Evolutionary conservation across 1,140 invertebrate genomes (phyloP).

Genomic region (Cotesia chilonis): DNA sequence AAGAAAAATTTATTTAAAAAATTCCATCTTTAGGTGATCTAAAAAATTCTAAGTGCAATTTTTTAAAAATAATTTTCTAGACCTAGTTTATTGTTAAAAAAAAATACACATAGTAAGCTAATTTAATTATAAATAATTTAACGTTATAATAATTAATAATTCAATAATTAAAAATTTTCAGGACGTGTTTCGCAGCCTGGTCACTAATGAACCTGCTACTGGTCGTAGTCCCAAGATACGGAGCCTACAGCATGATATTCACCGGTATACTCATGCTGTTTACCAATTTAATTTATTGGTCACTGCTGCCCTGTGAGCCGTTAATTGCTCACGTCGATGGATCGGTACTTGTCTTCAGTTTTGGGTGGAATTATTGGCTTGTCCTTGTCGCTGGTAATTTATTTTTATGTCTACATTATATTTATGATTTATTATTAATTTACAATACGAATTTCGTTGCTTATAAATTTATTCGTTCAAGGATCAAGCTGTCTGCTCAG

Average conservation of each 20-base stretch:
- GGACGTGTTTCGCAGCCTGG: conserved; percentile 90
- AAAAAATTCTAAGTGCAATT: no score
- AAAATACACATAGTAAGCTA: background rate
- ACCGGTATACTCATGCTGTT: conserved; percentile 80
- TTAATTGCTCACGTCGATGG: conserved; percentile 87
- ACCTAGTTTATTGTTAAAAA: no score
- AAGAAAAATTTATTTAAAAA: no score
- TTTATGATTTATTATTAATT: conserved; percentile 33
- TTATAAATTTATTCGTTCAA: conserved; percentile 59
- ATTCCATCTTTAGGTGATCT: no score
- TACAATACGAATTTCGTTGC: background rate
- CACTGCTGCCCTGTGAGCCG: conserved; percentile 81
- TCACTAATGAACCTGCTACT: conserved; percentile 90
- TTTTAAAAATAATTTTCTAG: no score
- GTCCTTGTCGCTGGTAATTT: conserved; percentile 83
- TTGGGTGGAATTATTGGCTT: conserved; percentile 95
- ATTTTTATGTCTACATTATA: background rate
- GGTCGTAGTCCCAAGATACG: conserved; percentile 91
- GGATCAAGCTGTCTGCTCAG: conserved; percentile 78
- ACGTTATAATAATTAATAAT: no score
- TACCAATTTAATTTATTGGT: conserved; percentile 85
- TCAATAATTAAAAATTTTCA: conserved; percentile 59
- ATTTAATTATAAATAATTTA: conserved; percentile 6
- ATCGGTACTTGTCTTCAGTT: conserved; percentile 78
- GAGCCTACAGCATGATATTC: conserved; percentile 86